These are phyloP conservation scores for Nemopilema nomurai DNA, from an alignment of 30 jellyfish, hydroid and myxozoan species.

Conservation along the genomic window DNA sequence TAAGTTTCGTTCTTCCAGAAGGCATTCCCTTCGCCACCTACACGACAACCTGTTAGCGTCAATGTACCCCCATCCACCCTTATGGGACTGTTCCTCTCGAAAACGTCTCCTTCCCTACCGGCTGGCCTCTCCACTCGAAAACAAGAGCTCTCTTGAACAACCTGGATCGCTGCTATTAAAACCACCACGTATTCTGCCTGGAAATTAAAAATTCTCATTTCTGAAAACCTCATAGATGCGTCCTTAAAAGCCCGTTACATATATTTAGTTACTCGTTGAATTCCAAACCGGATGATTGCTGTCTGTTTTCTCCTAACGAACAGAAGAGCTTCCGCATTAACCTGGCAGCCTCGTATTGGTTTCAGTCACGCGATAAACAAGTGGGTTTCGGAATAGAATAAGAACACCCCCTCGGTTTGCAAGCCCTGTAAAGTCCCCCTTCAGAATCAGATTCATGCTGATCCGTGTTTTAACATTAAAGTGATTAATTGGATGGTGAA, in stretches of 20 bases:
- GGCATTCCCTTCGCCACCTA: conserved; percentile 4
- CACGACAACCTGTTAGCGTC: not conserved
- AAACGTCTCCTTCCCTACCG: not conserved
- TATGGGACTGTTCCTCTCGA: not conserved
- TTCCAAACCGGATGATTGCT: too few species aligned
- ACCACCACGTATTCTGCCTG: not conserved
- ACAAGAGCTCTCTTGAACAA: not conserved
- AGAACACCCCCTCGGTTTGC: too few species aligned
- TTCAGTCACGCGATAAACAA: not conserved
- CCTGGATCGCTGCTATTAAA: not conserved
- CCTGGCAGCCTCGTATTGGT: not conserved
- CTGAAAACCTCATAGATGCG: too few species aligned
- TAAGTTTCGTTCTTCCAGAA: conserved; percentile 1
- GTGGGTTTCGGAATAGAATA: too few species aligned
- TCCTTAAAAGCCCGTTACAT: too few species aligned
- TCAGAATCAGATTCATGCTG: too few species aligned
- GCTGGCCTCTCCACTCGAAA: not conserved
- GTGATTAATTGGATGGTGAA: too few species aligned
- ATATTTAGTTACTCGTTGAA: too few species aligned
- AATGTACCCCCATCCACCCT: not conserved
- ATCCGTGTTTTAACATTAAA: too few species aligned
- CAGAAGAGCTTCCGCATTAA: not conserved
- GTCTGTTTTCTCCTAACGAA: not conserved
- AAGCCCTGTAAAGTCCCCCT: too few species aligned
- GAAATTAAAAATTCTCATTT: not conserved